These are phyloP conservation scores for Myiotriccus ornatus DNA, from an alignment of 2,797 vertebrate species.

Conservation along the genomic window DNA sequence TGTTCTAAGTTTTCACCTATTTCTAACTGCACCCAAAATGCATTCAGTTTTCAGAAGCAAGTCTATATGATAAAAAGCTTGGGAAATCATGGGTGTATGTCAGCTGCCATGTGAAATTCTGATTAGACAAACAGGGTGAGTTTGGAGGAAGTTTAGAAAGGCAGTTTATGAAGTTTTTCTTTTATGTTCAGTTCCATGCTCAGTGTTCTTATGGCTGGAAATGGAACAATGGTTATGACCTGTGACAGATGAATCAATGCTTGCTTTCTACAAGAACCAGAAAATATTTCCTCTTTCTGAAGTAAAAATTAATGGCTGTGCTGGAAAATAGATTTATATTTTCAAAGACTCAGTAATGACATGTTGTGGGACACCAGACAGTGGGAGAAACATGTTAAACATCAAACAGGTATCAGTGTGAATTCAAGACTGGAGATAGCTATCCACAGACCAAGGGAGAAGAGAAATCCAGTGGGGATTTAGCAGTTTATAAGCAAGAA, in stretches of 20 bases:
- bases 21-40: not conserved
- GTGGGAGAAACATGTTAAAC: not conserved
- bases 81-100: not conserved
- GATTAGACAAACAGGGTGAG: not conserved
- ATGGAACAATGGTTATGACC: constrained; percentile 21
- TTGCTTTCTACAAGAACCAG: constrained; percentile 1
- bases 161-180: not conserved
- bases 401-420: not conserved
- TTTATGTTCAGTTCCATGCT: not conserved
- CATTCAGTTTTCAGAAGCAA: not conserved
- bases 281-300: constrained; percentile 14
- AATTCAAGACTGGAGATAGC: not conserved
- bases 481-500: not conserved
- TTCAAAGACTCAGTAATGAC: not conserved
- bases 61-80: not conserved
- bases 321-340: constrained; percentile 16
- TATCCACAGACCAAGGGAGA: not conserved
- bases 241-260: constrained; percentile 1
- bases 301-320: not conserved
- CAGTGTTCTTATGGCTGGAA: not conserved
- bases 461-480: not conserved
- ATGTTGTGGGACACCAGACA: not conserved
- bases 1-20: not conserved
- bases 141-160: not conserved
- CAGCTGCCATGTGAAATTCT: not conserved